Evolutionary conservation across 2,888 invertebrate species (phyloP).

Genomic region (Epiblema foenella): DNA sequence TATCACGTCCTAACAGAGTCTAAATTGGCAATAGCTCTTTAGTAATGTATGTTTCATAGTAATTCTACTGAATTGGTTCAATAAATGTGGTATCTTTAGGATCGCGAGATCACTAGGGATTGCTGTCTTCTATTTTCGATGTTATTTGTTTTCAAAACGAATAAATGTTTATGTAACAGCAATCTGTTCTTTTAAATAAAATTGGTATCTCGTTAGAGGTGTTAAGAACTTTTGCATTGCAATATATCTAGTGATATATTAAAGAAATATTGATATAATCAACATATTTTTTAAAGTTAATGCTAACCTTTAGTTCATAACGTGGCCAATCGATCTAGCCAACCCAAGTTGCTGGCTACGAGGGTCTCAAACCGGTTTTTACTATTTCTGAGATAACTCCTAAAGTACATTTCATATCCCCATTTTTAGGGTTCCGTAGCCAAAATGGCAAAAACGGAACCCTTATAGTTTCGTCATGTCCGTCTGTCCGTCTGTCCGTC

Average conservation of each 20-base stretch:
- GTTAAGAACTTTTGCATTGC: background rate
- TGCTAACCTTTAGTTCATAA: too few relatives aligned
- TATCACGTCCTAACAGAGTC: background rate
- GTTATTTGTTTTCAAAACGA: constrained; percentile 6
- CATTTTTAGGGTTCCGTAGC: too few relatives aligned
- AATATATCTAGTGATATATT: background rate
- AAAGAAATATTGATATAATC: too few relatives aligned
- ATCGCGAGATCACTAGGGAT: constrained; percentile 9
- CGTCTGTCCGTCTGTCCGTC: too few relatives aligned
- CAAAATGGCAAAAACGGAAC: too few relatives aligned
- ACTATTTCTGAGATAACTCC: too few relatives aligned
- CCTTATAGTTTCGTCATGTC: too few relatives aligned
- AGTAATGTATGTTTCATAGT: background rate
- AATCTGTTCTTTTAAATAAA: background rate
- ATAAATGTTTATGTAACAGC: constrained; percentile 1
- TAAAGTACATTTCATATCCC: too few relatives aligned
- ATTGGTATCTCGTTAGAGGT: background rate
- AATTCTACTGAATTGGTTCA: background rate
- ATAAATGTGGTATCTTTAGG: background rate
- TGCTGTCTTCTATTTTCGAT: constrained; percentile 7
- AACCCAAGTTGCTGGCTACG: too few relatives aligned
- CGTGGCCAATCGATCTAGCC: too few relatives aligned
- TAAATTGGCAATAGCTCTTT: background rate
- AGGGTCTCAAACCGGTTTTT: too few relatives aligned
- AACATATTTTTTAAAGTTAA: too few relatives aligned